These are phyloP conservation scores for Telenomus remus DNA, from an alignment of 1,140 invertebrate genomes.

Conservation along the genomic window DNA sequence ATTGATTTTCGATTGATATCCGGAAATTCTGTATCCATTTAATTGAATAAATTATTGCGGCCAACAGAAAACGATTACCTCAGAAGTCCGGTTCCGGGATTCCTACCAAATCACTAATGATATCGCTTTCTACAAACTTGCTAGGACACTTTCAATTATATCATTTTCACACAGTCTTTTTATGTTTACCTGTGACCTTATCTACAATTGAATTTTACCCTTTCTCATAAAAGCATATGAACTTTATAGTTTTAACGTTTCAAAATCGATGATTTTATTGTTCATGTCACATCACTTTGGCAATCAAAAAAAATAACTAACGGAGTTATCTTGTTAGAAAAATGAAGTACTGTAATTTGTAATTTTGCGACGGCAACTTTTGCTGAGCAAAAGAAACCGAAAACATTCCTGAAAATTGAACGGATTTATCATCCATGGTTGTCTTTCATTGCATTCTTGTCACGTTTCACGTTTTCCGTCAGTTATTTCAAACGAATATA, in stretches of 20 bases:
- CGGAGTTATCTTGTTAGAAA: not conserved
- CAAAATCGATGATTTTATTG: too few relatives aligned
- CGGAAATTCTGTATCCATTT: too few relatives aligned
- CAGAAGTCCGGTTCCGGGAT: slow-evolving; percentile 6
- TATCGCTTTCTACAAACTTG: slow-evolving; percentile 26
- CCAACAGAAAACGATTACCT: not conserved
- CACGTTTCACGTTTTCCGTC: slow-evolving; percentile 35
- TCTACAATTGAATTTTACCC: not conserved
- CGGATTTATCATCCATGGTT: slow-evolving; percentile 11
- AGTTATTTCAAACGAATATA: slow-evolving; percentile 50
- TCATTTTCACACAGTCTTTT: slow-evolving; percentile 1
- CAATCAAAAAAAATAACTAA: too few relatives aligned
- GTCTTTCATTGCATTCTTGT: slow-evolving; percentile 31
- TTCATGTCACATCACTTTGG: too few relatives aligned
- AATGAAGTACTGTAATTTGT: not conserved
- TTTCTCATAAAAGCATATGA: too few relatives aligned
- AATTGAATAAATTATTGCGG: not conserved
- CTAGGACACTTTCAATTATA: slow-evolving; percentile 20
- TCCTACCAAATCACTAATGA: slow-evolving; percentile 8
- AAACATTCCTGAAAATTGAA: slow-evolving; percentile 15
- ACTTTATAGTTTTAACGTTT: too few relatives aligned
- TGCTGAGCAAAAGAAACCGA: not conserved
- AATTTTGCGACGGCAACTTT: too few relatives aligned
- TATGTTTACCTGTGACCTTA: not conserved
- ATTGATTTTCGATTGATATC: too few relatives aligned